phyloP scores from a whole-genome alignment of 2,888 invertebrate species.

The Melanostoma mellinum region DNA sequence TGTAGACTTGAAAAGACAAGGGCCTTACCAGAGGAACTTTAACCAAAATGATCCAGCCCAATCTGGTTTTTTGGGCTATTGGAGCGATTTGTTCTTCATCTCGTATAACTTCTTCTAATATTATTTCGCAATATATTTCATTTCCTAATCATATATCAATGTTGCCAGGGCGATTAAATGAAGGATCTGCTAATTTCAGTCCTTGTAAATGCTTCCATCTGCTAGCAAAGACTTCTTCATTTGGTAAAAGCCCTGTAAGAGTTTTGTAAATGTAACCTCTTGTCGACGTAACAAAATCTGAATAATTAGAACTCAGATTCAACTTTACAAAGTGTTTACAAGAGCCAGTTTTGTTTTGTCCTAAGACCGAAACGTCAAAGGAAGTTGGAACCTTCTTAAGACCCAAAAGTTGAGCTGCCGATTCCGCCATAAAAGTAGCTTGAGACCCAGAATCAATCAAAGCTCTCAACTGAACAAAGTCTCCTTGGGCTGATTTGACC shows the following conservation, averaged over 20 bases:
- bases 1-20: not conserved
- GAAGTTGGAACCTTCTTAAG: too few species aligned
- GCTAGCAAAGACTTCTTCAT: not conserved
- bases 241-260: slow-evolving; percentile 7
- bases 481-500: too few species aligned
- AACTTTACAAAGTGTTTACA: slow-evolving; percentile 6
- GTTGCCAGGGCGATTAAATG: slow-evolving; percentile 1
- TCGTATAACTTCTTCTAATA: slow-evolving; percentile 2
- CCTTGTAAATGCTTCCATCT: not conserved
- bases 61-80: slow-evolving; percentile 8
- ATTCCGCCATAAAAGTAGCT: too few species aligned
- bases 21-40: not conserved
- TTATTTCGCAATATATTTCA: slow-evolving; percentile 1
- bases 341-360: not conserved
- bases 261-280: slow-evolving; percentile 7
- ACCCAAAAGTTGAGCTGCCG: too few species aligned
- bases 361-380: too few species aligned
- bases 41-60: not conserved
- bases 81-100: slow-evolving; percentile 6
- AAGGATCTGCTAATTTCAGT: slow-evolving; percentile 1
- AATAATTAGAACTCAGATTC: not conserved
- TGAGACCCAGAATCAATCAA: too few species aligned
- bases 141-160: slow-evolving; percentile 5
- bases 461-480: too few species aligned
- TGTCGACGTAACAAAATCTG: slow-evolving; percentile 9